phyloP scores from a whole-genome alignment of 2,888 invertebrate species.

The Zhuqinia jingwanae region DNA sequence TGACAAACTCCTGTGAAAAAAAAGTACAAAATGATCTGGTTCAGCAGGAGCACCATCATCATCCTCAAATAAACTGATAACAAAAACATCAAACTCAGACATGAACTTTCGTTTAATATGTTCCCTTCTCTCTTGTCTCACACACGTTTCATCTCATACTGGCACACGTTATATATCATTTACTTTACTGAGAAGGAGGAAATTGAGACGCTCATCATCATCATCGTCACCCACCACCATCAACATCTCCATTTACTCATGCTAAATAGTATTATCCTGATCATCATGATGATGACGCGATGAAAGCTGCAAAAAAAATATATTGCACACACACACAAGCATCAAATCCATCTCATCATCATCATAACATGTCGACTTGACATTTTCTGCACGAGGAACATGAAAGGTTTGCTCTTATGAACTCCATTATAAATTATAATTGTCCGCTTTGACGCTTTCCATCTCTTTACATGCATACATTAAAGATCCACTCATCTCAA shows the following conservation, averaged over 20 bases:
- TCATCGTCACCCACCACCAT: not conserved
- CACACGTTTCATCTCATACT: not conserved
- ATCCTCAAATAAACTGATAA: conserved; percentile 4
- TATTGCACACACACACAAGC: conserved; percentile 11
- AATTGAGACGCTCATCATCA: not conserved
- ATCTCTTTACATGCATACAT: conserved; percentile 21
- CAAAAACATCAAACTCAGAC: conserved; percentile 7
- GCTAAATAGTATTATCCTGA: not conserved
- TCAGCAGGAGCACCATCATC: conserved; percentile 22
- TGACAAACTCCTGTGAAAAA: conserved; percentile 38
- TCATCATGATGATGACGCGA: not conserved
- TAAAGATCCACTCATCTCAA: no score
- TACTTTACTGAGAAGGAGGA: not conserved
- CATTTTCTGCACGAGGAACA: not conserved
- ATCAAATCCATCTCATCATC: not conserved
- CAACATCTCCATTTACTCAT: not conserved
- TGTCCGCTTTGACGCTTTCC: conserved; percentile 49
- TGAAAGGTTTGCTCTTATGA: no score
- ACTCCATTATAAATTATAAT: conserved; percentile 48
- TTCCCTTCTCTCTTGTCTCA: not conserved
- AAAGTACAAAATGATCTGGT: conserved; percentile 30
- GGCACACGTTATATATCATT: not conserved
- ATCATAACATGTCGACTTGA: conserved; percentile 26
- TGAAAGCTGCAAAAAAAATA: conserved; percentile 5
- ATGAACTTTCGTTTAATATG: conserved; percentile 7